Base-by-base conservation (phyloP, 2,113 vertebrate genomes). In the Gobio gobio region DNA sequence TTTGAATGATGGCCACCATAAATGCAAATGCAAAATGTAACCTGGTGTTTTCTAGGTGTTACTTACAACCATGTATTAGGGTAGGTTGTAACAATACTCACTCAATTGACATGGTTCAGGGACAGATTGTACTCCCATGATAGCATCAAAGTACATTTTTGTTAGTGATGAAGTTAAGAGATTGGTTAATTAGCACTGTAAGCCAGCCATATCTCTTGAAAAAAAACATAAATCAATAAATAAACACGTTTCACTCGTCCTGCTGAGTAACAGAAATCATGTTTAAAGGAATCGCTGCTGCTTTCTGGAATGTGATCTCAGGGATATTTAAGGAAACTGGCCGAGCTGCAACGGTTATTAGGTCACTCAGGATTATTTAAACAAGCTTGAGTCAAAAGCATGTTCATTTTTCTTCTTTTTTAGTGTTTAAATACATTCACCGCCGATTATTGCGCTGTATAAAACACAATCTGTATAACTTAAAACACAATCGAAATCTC, bases 301-400 rank as follows among this genome's bases (percentile, higher is more conserved):
- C 88, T 86, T 89, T 89, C 92, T 90, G 93, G 89, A 94, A 95
- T 89, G 89, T 72, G 91, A 95, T 93, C 92, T 90, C 87, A 83
- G 87, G 86, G 94, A 95, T 94, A 95, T 94, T 95, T 93, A 95
- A 96, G 93, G 95, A 95, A 96, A 96, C 93, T 70, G 43, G 33
- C 51, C 10, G 88, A 75, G 87, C 63, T 70, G 56, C 74, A 51
- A 20, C 26, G 36, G 66, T 66, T 54, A 64, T 81, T 33, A 43
- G 40, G 33, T 47, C 76, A 64, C 49, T 76, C 43, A 2, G 10
- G 66, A 51, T n/a, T 70, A 82, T 56, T 36, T 63, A 61, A 81
- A 49, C 16, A 51, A 8, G 16, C 20, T 26, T 4, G 6, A 20
- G 14, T 43, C 4, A 54, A 24, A 12, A 8, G 36, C 36, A 40